phyloP scores from a whole-genome alignment of 2,888 invertebrate species.

The Zonitis immaculata region DNA sequence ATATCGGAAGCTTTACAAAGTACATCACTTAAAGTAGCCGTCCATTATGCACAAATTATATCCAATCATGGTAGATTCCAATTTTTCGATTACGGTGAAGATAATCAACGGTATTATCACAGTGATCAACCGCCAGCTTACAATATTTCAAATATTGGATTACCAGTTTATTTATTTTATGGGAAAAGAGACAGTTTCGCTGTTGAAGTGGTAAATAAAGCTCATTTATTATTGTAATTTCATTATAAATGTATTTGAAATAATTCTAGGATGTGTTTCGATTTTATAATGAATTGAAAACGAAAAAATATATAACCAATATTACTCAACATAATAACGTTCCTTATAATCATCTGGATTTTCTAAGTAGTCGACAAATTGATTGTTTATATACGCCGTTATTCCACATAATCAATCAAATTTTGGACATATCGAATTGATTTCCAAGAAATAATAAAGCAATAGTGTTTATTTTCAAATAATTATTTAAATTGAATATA shows the following conservation, averaged over 20 bases:
- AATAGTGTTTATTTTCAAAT: no score
- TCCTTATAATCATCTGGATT: neutral
- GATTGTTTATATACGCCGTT: neutral
- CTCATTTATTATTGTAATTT: neutral
- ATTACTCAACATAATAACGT: neutral
- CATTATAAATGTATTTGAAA: neutral
- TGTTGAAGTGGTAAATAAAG: neutral
- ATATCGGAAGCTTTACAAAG: neutral
- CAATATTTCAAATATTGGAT: neutral
- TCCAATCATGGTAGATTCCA: neutral
- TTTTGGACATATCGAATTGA: no score
- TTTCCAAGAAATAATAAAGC: no score
- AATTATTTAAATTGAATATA: no score
- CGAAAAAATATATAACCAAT: neutral
- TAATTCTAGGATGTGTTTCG: neutral
- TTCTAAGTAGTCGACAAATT: neutral
- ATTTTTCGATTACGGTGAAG: neutral
- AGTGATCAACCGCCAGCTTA: neutral
- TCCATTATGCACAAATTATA: conserved; percentile 1
- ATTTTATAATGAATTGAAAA: neutral
- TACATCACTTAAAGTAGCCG: neutral
- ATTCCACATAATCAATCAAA: neutral
- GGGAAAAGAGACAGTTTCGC: neutral
- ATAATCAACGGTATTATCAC: neutral
- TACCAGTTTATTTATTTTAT: conserved; percentile 1